Base-by-base conservation (phyloP, 2,888 invertebrate genomes). In the Mystacides longicornis region DNA sequence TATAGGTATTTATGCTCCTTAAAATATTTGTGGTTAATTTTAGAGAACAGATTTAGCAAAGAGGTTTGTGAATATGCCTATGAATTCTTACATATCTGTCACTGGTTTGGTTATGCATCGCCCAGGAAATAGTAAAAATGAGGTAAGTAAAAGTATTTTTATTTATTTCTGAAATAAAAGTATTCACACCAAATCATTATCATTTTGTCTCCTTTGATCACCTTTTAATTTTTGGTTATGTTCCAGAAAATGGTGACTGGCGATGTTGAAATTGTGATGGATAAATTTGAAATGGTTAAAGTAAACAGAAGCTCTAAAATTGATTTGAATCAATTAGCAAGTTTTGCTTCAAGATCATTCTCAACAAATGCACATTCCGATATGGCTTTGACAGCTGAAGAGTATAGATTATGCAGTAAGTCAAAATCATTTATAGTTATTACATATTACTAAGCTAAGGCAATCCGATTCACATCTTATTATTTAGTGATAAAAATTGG, bases 391-490 rank as follows among this genome's bases (percentile, higher is more conserved):
- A 74, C 73, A 3, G 72, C 72, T 57, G 72, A 71, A 5, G 74
- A 73, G 60, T 73, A 71, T 60, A 71, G 71, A 63, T 68, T 69
- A 55, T 69, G 72, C 52, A 68, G 73, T 73, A 62, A 66, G 67
- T 18, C 11, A 43, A 14, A 43, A 14, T 31, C 14, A 9, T 31
- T 31, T 14, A 31, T 31, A 31, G 31, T 31, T 31, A 31, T 9
- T 31, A 11, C 4, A 43, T 16, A 43, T 43, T 14, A 43, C 7
- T 43, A 5, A 43, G 43, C n/a, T 43, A n/a, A 43, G 5, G 16
- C 43, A 5, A 43, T 43, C 4, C 16, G 31, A 9, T 31, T 31
- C 14, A 31, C 7, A 9, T 31, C 31, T 31, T 9, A 7, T 31
- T 31, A 9, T 31, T 31, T 31, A 31, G 9, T 31, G 9, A 31